phyloP scores from a whole-genome alignment of 30 jellyfish, hydroid and myxozoan species.

The Mastigias papua region DNA sequence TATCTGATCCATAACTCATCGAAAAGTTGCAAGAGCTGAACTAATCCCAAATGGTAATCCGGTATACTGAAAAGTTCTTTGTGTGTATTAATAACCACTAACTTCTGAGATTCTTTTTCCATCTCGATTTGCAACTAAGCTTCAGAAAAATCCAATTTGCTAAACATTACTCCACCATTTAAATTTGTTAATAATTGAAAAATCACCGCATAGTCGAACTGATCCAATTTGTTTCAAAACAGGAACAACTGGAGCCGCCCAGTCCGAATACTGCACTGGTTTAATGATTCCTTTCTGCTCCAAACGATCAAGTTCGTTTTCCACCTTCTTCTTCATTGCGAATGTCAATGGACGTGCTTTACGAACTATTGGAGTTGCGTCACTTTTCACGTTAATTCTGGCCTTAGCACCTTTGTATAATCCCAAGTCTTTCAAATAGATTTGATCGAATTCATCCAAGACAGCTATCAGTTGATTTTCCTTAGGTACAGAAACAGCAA shows the following conservation, averaged over 20 bases:
- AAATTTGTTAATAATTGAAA: constrained; percentile 29
- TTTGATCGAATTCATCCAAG: constrained; percentile 48
- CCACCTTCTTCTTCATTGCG: constrained; percentile 38
- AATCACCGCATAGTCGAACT: constrained; percentile 59
- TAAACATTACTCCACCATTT: constrained; percentile 52
- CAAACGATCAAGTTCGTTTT: constrained; percentile 54
- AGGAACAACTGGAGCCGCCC: constrained; percentile 86
- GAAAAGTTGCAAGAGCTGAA: constrained; percentile 75
- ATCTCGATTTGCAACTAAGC: constrained; percentile 39
- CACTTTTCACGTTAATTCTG: constrained; percentile 27
- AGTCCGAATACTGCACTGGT: constrained; percentile 57
- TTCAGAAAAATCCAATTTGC: constrained; percentile 44
- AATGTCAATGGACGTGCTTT: constrained; percentile 32
- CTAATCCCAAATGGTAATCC: constrained; percentile 67
- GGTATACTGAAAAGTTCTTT: constrained; percentile 48
- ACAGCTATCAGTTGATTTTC: constrained; percentile 37
- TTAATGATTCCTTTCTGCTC: constrained; percentile 54
- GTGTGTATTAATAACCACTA: constrained; percentile 52
- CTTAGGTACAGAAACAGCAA: constrained; percentile 36
- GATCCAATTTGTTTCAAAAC: constrained; percentile 67
- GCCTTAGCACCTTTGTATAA: constrained; percentile 17
- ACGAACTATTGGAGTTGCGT: constrained; percentile 48
- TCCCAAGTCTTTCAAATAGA: not conserved
- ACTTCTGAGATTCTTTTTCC: constrained; percentile 32
- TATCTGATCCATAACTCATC: constrained; percentile 55